phyloP scores from a whole-genome alignment of 2,888 invertebrate genomes.

The Leptinotarsa juncta region DNA sequence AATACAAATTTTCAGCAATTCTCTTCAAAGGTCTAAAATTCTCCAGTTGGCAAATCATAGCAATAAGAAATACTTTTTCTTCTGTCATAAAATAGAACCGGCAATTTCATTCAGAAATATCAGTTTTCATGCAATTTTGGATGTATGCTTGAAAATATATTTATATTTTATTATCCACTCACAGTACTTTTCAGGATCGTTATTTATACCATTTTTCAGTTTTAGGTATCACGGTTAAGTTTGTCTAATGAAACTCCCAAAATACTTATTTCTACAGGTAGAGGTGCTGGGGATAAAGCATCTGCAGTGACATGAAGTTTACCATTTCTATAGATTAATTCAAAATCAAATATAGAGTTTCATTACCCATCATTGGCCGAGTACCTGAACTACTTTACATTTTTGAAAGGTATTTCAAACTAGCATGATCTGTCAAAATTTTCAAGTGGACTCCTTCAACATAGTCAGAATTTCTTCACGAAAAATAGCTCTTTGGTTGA shows the following conservation, averaged over 20 bases:
- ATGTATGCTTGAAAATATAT: background rate
- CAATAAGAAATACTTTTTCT: background rate
- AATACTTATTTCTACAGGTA: background rate
- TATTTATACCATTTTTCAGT: background rate
- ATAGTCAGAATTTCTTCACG: background rate
- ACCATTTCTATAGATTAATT: conserved; percentile 36
- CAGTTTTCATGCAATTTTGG: conserved; percentile 1
- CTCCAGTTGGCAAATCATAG: background rate
- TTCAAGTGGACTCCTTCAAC: conserved; percentile 1
- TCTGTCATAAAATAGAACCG: background rate
- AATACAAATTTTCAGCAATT: background rate
- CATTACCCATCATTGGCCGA: background rate
- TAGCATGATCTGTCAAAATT: conserved; percentile 16
- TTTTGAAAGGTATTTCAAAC: conserved; percentile 1
- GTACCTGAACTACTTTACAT: background rate
- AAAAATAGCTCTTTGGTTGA: conserved; percentile 9
- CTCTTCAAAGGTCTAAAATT: background rate
- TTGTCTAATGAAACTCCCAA: conserved; percentile 5
- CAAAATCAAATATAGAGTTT: conserved; percentile 26
- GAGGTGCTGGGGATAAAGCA: conserved; percentile 23
- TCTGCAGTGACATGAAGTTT: conserved; percentile 30
- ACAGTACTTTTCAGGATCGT: background rate
- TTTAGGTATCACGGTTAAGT: background rate
- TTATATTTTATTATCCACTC: background rate
- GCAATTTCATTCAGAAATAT: background rate